phyloP scores from a whole-genome alignment of 2,113 vertebrate genomes.

The human (Homo sapiens) region DNA sequence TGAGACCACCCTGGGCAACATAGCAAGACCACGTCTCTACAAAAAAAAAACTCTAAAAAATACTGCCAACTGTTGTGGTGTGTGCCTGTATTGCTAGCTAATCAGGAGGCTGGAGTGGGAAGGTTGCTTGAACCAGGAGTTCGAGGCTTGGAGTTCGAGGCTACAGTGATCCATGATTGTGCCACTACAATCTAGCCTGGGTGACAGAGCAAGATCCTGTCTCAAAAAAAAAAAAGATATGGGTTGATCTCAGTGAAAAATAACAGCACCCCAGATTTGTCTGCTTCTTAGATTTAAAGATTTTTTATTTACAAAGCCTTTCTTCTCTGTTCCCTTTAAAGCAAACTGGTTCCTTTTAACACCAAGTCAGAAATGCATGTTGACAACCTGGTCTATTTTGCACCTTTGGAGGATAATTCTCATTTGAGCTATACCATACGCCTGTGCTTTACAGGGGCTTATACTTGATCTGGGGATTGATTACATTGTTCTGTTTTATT shows the following conservation, averaged over 20 bases:
- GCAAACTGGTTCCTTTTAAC: neutral
- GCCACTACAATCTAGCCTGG: too few relatives aligned
- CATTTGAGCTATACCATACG: neutral
- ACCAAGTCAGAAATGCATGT: neutral
- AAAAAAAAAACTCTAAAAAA: too few relatives aligned
- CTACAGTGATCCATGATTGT: too few relatives aligned
- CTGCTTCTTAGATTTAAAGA: slow-evolving; percentile 25
- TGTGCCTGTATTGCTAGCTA: too few relatives aligned
- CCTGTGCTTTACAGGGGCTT: neutral
- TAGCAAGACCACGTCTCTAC: too few relatives aligned
- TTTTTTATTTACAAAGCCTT: neutral
- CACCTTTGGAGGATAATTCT: neutral
- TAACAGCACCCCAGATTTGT: neutral
- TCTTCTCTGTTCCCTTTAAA: neutral
- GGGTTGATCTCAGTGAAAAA: neutral
- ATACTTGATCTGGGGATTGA: neutral
- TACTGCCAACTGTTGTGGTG: too few relatives aligned
- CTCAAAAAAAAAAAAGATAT: neutral
- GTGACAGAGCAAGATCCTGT: too few relatives aligned
- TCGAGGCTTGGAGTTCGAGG: too few relatives aligned
- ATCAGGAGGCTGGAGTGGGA: too few relatives aligned
- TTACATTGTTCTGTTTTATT: neutral
- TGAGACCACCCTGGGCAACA: too few relatives aligned
- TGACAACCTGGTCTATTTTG: slow-evolving; percentile 1
- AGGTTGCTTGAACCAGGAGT: too few relatives aligned